Base-by-base conservation (phyloP, 2,113 vertebrate species). In the Paralichthys olivaceus region DNA sequence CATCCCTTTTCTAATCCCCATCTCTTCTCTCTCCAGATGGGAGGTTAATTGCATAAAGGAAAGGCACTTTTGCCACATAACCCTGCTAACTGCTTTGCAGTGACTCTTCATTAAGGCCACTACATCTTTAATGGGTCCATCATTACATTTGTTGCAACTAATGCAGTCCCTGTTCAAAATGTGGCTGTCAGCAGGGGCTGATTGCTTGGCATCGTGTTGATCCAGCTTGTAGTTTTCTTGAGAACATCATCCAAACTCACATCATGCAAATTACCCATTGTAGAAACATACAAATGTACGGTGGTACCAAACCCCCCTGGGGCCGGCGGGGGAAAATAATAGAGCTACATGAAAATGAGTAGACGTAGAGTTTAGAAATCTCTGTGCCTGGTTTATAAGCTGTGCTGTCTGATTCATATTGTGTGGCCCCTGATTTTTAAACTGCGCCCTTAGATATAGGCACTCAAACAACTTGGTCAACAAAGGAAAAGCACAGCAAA, bases 41-140 rank as follows among this genome's bases (percentile, higher is more conserved):
- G 83, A 90, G 87, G 92, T 90, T 93, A 93, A 93, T 93, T 91
- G 83, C 87, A 80, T 83, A 83, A 90, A 90, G 79, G 76, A 81
- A 85, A 87, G 79, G 68, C 77, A 56, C 61, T 84, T 88, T 84
- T 66, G 59, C 59, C 77, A 79, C 80, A 66, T 84, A 86, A 84
- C 72, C 77, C 69, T 77, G 76, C 76, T 69, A 84, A 81, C 72
- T 81, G 65, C 69, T 79, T 84, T 78, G 63, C 66, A 83, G 65
- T 57, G 40, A 72, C 66, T 79, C 54, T 80, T 90, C 79, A 84
- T 81, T 80, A 77, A 74, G 69, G 67, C 80, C 55, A 56, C 69
- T 49, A 37, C 69, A 74, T 87, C 72, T 82, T 81, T 67, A 87
- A 75, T 84, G 26, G 66, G 60, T 73, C 64, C 3, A 64, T 47